A percentile compares a stretch with the other conserved stretches of the same genome.
These are phyloP conservation scores for Serinus canaria DNA, from an alignment of 2,113 vertebrate genomes.

Conservation along the genomic window DNA sequence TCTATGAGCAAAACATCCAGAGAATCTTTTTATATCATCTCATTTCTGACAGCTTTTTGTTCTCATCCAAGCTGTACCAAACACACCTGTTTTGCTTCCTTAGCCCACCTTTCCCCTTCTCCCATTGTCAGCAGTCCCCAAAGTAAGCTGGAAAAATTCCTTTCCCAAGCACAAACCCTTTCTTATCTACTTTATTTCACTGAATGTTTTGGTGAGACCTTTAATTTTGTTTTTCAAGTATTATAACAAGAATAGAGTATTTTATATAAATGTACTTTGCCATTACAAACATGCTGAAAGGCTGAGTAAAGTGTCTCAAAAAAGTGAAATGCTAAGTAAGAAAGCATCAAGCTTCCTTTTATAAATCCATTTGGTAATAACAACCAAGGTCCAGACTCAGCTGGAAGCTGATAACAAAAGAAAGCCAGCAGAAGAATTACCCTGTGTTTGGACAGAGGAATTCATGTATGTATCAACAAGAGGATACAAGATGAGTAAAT, in stretches of 20 bases:
- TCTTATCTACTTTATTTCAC: background rate
- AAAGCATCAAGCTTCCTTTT: background rate
- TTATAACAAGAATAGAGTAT: background rate
- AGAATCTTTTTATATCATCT: background rate
- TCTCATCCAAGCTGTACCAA: background rate
- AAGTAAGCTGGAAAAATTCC: background rate
- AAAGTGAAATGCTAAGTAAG: background rate
- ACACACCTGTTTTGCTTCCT: background rate
- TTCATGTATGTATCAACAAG: accelerated
- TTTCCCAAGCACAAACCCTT: background rate
- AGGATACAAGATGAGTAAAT: background rate
- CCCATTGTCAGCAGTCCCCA: background rate
- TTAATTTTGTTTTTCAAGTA: background rate
- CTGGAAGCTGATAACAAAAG: background rate
- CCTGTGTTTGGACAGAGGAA: background rate
- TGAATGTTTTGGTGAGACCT: background rate
- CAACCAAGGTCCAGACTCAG: background rate
- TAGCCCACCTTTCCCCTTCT: background rate
- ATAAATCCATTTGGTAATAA: background rate
- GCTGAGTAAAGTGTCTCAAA: background rate
- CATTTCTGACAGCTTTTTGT: background rate
- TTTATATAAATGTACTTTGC: background rate
- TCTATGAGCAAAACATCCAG: background rate
- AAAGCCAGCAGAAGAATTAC: background rate
- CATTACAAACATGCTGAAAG: background rate